Conservation (phyloP, 2,888 invertebrate species). For the Erebia aethiops region DNA sequence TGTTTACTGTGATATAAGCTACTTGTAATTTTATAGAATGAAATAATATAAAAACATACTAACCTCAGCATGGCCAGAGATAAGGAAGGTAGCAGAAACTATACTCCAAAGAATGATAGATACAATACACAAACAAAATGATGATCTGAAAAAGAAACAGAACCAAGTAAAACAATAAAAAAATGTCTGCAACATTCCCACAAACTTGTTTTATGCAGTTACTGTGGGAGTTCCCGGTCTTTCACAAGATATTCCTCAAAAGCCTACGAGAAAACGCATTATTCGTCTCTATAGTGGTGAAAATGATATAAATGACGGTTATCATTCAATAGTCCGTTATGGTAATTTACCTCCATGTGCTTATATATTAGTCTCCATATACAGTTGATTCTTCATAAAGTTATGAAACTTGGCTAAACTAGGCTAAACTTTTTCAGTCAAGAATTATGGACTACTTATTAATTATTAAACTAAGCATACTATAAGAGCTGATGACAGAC, state of each 20-base stretch:
- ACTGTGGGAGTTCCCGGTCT: background rate
- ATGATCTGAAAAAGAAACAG: conserved; percentile 66
- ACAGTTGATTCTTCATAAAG: too few species aligned
- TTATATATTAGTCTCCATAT: too few species aligned
- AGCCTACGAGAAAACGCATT: background rate
- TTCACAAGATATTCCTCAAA: background rate
- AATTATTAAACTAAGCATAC: too few species aligned
- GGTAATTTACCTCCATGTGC: too few species aligned
- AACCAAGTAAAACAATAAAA: background rate
- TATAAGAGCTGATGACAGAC: too few species aligned
- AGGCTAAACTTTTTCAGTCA: too few species aligned
- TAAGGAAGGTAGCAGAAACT: conserved; percentile 81
- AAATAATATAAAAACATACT: background rate
- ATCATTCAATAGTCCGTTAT: too few species aligned
- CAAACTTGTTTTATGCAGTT: background rate
- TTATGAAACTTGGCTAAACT: too few species aligned
- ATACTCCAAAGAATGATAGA: conserved; percentile 84
- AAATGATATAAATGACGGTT: background rate
- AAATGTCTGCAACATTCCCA: background rate
- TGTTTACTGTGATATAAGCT: too few species aligned
- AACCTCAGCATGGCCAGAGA: conserved; percentile 86
- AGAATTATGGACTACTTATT: too few species aligned
- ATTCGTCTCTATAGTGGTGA: background rate
- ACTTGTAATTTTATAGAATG: background rate
- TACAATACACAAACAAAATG: conserved; percentile 81